phyloP scores from a whole-genome alignment of 2,888 invertebrate genomes.

The Chromoteleia sp. region DNA sequence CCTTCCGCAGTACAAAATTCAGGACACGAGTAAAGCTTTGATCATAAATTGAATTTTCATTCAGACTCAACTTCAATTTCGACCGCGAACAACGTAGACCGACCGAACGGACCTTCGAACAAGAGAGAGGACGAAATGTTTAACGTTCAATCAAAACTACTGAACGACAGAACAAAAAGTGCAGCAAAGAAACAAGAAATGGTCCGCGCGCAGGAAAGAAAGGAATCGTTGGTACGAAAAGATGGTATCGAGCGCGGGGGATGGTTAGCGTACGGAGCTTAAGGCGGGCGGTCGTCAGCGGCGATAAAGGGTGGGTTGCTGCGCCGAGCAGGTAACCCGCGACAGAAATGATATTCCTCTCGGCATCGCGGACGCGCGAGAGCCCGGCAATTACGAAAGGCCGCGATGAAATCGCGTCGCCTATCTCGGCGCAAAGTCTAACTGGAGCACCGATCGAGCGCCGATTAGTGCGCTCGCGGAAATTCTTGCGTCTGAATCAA shows the following conservation, averaged over 20 bases:
- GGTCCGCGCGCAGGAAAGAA: no score
- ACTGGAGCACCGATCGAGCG: slow-evolving; percentile 63
- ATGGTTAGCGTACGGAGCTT: slow-evolving; percentile 77
- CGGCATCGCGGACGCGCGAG: slow-evolving; percentile 24
- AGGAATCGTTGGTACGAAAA: no score
- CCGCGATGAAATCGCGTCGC: slow-evolving; percentile 43
- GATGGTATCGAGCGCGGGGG: slow-evolving; percentile 69
- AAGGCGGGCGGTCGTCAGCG: slow-evolving; percentile 73
- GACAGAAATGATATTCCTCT: slow-evolving; percentile 30
- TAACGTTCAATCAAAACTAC: no score
- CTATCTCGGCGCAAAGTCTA: slow-evolving; percentile 43
- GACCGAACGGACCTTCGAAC: no score
- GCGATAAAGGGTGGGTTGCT: slow-evolving; percentile 48
- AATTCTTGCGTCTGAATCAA: slow-evolving; percentile 55
- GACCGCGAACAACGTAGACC: no score
- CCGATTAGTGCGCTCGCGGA: slow-evolving; percentile 66
- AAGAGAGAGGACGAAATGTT: no score
- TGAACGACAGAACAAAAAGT: no score
- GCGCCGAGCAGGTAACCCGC: slow-evolving; percentile 37
- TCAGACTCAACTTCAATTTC: no score
- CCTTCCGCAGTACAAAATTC: no score
- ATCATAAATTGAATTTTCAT: no score
- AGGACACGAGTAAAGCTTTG: no score
- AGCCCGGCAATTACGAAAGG: slow-evolving; percentile 45
- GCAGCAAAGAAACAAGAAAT: no score